Conservation (phyloP, 1,140 invertebrate species). For the Psilanteris sp. region DNA sequence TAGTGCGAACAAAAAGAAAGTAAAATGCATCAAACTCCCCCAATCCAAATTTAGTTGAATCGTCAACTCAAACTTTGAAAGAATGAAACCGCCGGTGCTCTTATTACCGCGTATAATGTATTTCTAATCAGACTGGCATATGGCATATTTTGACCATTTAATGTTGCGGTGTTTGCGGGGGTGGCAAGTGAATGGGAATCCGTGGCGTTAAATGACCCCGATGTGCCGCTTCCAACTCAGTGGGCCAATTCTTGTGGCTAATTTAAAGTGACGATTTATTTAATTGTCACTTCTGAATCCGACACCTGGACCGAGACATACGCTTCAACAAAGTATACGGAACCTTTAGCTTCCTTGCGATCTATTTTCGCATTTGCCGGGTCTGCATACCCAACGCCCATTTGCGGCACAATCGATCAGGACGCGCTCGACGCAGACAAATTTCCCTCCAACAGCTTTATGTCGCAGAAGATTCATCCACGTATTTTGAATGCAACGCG, state of each 20-base stretch:
- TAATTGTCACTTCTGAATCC: conserved; percentile 63
- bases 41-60: neutral
- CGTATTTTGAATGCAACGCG: conserved; percentile 8
- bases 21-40: conserved; percentile 2
- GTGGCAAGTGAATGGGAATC: conserved; percentile 62
- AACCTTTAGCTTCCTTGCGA: conserved; percentile 35
- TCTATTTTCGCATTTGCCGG: conserved; percentile 37
- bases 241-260: conserved; percentile 66
- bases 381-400: conserved; percentile 30
- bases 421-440: conserved; percentile 42
- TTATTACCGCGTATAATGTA: conserved; percentile 38
- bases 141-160: conserved; percentile 38
- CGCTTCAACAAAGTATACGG: conserved; percentile 5
- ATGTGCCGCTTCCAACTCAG: conserved; percentile 54
- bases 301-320: conserved; percentile 63
- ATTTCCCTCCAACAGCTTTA: conserved; percentile 54
- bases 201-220: conserved; percentile 60
- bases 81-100: conserved; percentile 33
- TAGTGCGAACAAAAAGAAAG: conserved; percentile 12
- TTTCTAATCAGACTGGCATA: conserved; percentile 53
- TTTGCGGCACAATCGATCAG: conserved; percentile 55
- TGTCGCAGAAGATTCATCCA: conserved; percentile 4
- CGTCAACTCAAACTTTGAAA: conserved; percentile 7
- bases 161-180: conserved; percentile 47
- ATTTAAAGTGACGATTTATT: conserved; percentile 67